A percentile compares a stretch with the other conserved stretches of the same genome.
phyloP scores from a whole-genome alignment of 2,888 invertebrate species.

The Nezara viridula region DNA sequence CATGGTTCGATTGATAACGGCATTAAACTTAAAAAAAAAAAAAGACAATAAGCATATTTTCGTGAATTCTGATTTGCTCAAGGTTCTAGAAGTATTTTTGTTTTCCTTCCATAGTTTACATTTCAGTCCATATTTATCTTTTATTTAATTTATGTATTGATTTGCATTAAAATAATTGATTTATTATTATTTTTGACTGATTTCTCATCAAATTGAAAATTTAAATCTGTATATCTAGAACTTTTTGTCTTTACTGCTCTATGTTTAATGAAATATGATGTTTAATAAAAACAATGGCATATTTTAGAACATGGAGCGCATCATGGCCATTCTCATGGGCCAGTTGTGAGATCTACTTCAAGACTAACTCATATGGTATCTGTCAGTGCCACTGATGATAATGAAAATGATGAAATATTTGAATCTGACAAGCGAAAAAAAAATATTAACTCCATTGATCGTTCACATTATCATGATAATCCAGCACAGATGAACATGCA shows the following conservation, averaged over 20 bases:
- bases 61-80: not conserved
- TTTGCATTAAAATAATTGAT: not conserved
- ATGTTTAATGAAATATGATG: not conserved
- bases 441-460: conserved; percentile 58
- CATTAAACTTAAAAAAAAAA: not conserved
- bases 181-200: not conserved
- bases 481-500: conserved; percentile 97
- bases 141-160: not conserved
- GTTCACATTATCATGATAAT: conserved; percentile 71
- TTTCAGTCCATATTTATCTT: not conserved
- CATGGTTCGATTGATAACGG: not conserved
- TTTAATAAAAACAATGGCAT: not conserved
- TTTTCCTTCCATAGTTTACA: not conserved
- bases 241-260: not conserved
- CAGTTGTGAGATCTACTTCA: conserved; percentile 74
- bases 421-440: conserved; percentile 67
- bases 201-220: not conserved
- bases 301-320: conserved; percentile 66
- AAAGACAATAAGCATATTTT: not conserved
- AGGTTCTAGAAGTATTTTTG: no score
- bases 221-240: not conserved
- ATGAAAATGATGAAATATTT: conserved; percentile 79
- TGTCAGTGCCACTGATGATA: conserved; percentile 75
- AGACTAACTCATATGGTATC: conserved; percentile 74
- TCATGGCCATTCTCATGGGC: conserved; percentile 78